Evolutionary conservation across 1,140 invertebrate species (phyloP).

Genomic region (Drosophila prosaltans): DNA sequence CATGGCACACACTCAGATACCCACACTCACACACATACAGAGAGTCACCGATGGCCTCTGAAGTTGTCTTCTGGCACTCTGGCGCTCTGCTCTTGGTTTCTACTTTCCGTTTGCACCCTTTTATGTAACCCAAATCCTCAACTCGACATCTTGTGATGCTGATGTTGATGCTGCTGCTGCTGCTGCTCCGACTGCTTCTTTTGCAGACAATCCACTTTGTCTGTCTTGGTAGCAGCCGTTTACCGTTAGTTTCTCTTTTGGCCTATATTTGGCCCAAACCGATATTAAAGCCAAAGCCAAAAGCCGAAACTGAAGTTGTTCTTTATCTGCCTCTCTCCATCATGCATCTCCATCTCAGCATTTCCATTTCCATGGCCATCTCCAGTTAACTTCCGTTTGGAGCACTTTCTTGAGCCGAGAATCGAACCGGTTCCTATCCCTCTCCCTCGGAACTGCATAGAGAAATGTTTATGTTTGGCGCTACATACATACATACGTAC

Average conservation of each 20-base stretch:
- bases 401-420: conserved; percentile 62
- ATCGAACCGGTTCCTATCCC: conserved; percentile 71
- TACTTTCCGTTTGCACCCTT: conserved; percentile 80
- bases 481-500: background rate
- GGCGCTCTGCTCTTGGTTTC: conserved; percentile 54
- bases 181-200: conserved; percentile 34
- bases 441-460: conserved; percentile 47
- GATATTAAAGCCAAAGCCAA: conserved; percentile 19
- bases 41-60: conserved; percentile 19
- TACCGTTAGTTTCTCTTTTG: conserved; percentile 83
- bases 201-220: conserved; percentile 36
- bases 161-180: background rate
- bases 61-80: conserved; percentile 17
- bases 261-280: conserved; percentile 74
- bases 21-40: conserved; percentile 2
- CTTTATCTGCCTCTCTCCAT: conserved; percentile 42
- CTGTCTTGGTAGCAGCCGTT: conserved; percentile 49
- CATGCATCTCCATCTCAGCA: conserved; percentile 19
- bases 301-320: conserved; percentile 33
- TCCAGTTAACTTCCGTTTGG: conserved; percentile 61
- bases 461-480: background rate
- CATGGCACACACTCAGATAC: background rate
- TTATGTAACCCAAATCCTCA: conserved; percentile 78
- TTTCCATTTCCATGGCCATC: conserved; percentile 25
- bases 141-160: conserved; percentile 40